A percentile compares a stretch with the other conserved stretches of the same genome.
phyloP scores from a whole-genome alignment of 2,113 vertebrate species.

The Gallinago media region DNA sequence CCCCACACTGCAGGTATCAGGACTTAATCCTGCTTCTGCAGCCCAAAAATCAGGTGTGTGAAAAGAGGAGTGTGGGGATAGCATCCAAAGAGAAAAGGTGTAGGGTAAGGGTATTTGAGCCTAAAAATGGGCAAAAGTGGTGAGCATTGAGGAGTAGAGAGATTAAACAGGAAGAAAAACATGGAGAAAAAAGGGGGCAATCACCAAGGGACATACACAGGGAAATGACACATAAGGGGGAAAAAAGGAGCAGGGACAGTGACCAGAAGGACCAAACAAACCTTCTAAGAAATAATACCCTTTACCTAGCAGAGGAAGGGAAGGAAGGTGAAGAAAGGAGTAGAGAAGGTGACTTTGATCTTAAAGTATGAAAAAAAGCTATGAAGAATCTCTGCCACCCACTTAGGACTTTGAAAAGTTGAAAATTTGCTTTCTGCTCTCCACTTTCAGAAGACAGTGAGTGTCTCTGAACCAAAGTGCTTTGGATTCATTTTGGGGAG shows the following conservation, averaged over 20 bases:
- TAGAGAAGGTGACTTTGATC: neutral
- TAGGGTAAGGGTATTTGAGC: neutral
- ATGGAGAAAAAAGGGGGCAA: neutral
- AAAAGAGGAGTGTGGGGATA: neutral
- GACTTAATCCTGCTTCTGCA: neutral
- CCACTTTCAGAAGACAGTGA: neutral
- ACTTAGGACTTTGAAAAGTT: neutral
- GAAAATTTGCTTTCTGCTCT: neutral
- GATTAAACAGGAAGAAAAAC: neutral
- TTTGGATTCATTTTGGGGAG: neutral
- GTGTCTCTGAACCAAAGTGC: neutral
- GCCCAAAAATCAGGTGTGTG: neutral
- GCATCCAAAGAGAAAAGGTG: neutral
- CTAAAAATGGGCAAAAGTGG: neutral
- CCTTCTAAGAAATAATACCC: neutral
- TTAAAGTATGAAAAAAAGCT: neutral
- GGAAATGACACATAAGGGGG: rapidly evolving
- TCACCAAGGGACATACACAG: neutral
- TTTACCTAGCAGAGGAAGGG: neutral
- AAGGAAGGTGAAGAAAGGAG: neutral
- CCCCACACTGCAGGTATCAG: neutral
- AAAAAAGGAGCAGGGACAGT: neutral
- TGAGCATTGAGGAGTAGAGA: neutral
- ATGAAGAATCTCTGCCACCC: neutral
- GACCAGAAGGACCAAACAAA: neutral